These are phyloP conservation scores for Numida meleagris DNA, from an alignment of 2,113 vertebrate genomes.

Conservation along the genomic window DNA sequence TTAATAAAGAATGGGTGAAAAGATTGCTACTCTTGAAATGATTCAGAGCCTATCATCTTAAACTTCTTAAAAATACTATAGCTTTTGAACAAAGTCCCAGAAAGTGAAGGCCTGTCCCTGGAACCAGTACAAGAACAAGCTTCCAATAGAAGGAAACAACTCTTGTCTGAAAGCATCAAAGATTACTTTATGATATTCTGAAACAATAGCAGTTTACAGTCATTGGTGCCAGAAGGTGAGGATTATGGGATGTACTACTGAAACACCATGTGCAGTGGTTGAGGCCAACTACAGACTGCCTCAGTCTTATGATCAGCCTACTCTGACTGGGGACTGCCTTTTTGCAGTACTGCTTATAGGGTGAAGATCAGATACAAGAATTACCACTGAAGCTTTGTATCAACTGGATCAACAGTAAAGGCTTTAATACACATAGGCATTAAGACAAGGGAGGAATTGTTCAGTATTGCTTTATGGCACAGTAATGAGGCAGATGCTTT, in stretches of 20 bases:
- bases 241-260: background rate
- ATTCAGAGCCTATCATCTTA: background rate
- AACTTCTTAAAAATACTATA: background rate
- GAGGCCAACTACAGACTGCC: background rate
- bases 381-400: background rate
- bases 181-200: background rate
- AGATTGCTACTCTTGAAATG: background rate
- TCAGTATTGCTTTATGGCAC: background rate
- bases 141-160: background rate
- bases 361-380: background rate
- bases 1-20: constrained; percentile 26
- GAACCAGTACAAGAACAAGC: background rate
- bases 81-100: constrained; percentile 6
- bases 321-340: background rate
- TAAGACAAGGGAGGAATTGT: background rate
- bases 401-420: background rate
- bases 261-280: background rate
- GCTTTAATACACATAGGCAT: background rate
- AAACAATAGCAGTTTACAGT: background rate
- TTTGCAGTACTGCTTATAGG: background rate
- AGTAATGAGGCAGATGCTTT: background rate
- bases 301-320: background rate
- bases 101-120: background rate
- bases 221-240: background rate
- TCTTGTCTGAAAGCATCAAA: background rate